Conservation (phyloP, 2,888 invertebrate genomes). For the Cyaniris semiargus region DNA sequence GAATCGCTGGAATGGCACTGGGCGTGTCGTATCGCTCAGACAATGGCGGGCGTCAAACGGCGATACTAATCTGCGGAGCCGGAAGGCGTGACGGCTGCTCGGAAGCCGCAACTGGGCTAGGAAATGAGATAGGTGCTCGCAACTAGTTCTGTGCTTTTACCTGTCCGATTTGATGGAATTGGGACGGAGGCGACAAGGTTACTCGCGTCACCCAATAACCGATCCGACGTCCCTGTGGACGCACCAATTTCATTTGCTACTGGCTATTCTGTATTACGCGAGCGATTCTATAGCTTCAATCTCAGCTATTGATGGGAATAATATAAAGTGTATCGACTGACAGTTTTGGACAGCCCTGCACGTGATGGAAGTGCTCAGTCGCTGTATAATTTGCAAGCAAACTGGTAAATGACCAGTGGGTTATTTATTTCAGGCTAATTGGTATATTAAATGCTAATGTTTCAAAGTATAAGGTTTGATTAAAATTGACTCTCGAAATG, state of each 20-base stretch:
- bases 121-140: constrained; percentile 77
- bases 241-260: not conserved
- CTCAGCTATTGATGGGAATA: not conserved
- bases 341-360: not conserved
- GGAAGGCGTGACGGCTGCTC: constrained; percentile 71
- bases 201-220: constrained; percentile 34
- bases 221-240: not conserved
- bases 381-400: not conserved
- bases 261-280: not conserved
- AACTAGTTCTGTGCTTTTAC: constrained; percentile 57
- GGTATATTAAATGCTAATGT: not conserved
- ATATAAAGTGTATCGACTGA: not conserved
- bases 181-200: constrained; percentile 49
- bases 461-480: not conserved
- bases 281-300: not conserved
- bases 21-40: constrained; percentile 56
- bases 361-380: not conserved
- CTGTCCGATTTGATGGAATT: constrained; percentile 60
- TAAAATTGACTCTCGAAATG: constrained; percentile 1
- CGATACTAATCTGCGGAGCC: constrained; percentile 79
- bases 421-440: constrained; percentile 16
- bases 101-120: constrained; percentile 78
- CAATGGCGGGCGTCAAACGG: constrained; percentile 72
- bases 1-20: not conserved
- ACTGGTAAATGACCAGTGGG: not conserved